Base-by-base conservation (phyloP, 1,140 invertebrate genomes). In the Drosophila subpulchrella region DNA sequence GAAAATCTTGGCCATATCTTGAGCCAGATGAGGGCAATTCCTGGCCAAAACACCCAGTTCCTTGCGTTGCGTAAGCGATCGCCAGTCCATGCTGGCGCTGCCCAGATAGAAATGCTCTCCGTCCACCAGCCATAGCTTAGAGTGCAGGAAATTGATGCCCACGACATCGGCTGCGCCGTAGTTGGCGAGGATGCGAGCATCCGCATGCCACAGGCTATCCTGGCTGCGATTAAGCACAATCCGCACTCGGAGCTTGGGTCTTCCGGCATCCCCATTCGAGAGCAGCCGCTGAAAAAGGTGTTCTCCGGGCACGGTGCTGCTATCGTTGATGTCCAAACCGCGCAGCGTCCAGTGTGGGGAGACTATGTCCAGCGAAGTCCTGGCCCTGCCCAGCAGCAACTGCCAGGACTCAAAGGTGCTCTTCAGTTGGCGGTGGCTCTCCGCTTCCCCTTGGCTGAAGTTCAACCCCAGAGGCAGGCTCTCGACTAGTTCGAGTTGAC, bases 51-150 rank as follows among this genome's bases (percentile, higher is more conserved):
- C 93, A 7, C 98, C 98, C 57, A 99, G 91, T 93, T 99, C 98
- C 93, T 99, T 99, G 1, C 99, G 97, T 94, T 99, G 98, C 7
- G 98, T 98, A 0, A 99, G 93, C 0, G 98, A 96, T 80, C 98
- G 94, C 98, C 98, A 99, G 92, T 99, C 97, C 96, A 97, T 97
- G 85, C 97, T 97, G 4, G 97, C 97, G 84, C 96, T 97, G n/a
- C 97, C 97, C 56, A 98, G 93, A 90, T 97, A 98, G 65, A 97
- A 94, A 90, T 97, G 95, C 67, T 94, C 94, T 47, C 94, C 93
- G 92, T 99, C 98, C 38, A 98, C 95, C 11, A 99, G 94, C 96
- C 96, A 96, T 10, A 99, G 94, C 93, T 99, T 99, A 0, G 98
- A 99, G 90, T 99, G 98, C 11, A 99, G 94, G 0, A 12, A 41